Base-by-base conservation (phyloP, 2,888 invertebrate genomes). In the Chorisops tibialis region DNA sequence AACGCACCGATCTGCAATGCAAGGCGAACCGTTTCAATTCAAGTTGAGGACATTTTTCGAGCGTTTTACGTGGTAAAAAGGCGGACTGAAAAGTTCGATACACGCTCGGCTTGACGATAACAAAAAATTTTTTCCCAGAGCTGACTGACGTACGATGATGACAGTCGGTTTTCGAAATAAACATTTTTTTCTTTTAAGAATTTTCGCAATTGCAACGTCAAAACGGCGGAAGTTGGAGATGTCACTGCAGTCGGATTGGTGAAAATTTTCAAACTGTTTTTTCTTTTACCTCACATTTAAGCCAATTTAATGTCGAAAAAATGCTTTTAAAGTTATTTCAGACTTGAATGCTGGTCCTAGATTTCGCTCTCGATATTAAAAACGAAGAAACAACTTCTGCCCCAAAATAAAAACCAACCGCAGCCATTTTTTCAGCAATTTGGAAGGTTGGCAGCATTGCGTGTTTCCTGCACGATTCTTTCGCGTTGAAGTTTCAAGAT, bases 391-490 rank as follows among this genome's bases (percentile, higher is more conserved):
- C n/a, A n/a, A n/a, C n/a, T n/a, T n/a, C n/a, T n/a, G n/a, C n/a
- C n/a, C n/a, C n/a, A n/a, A n/a, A n/a, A n/a, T n/a, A 30, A 30
- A n/a, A 9, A 54, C 14, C 47, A 48, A 59, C 30, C 59, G 48
- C 16, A 59, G 9, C 59, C 30, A 62, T 51, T 16, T 60, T 54
- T 61, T 64, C 19, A n/a, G n/a, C n/a, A n/a, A 51, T 16, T 54
- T 45, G 50, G 48, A 38, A 16, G 59, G 51, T 68, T 76, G 75
- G 76, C 74, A 72, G 67, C 68, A 67, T 70, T 73, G 70, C 62
- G 62, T 65, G 69, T 73, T 75, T 77, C 77, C 78, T 75, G 60
- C 71, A 71, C 73, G 75, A 73, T 75, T 77, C 77, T 78, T 77
- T 74, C 72, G 72, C 70, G 72, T 72, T 72, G 70, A 72, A 68